phyloP scores from a whole-genome alignment of 1,140 invertebrate species.

The Saccostrea echinata region DNA sequence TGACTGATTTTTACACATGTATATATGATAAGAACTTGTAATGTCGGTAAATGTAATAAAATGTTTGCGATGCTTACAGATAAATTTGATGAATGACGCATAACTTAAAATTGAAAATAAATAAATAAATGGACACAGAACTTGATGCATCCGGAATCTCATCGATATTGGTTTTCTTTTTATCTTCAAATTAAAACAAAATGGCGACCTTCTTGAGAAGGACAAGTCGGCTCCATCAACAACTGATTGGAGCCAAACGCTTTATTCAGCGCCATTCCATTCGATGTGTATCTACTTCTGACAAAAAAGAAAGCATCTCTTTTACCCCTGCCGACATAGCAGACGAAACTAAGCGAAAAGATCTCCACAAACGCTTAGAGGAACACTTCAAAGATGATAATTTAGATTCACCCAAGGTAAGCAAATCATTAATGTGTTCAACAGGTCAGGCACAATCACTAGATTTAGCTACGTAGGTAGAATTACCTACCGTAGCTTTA shows the following conservation, averaged over 20 bases:
- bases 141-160: not conserved
- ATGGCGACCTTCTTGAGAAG: slow-evolving; percentile 31
- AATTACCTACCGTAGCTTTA: too few relatives aligned
- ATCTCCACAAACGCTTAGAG: not conserved
- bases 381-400: slow-evolving; percentile 12
- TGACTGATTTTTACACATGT: too few relatives aligned
- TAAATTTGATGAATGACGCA: too few relatives aligned
- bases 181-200: not conserved
- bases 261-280: slow-evolving; percentile 19
- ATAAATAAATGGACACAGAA: too few relatives aligned
- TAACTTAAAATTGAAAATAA: too few relatives aligned
- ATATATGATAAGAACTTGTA: too few relatives aligned
- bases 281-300: slow-evolving; percentile 11
- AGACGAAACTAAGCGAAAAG: slow-evolving; percentile 20
- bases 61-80: too few relatives aligned
- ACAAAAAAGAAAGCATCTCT: not conserved
- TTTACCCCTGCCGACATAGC: not conserved
- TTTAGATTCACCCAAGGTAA: not conserved
- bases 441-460: too few relatives aligned
- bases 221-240: slow-evolving; percentile 27
- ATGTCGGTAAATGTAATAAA: too few relatives aligned
- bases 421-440: not conserved
- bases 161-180: not conserved
- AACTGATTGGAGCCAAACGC: slow-evolving; percentile 1
- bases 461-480: too few relatives aligned